Conservation (phyloP, 2,113 vertebrate species). For the Arothron firmamentum region DNA sequence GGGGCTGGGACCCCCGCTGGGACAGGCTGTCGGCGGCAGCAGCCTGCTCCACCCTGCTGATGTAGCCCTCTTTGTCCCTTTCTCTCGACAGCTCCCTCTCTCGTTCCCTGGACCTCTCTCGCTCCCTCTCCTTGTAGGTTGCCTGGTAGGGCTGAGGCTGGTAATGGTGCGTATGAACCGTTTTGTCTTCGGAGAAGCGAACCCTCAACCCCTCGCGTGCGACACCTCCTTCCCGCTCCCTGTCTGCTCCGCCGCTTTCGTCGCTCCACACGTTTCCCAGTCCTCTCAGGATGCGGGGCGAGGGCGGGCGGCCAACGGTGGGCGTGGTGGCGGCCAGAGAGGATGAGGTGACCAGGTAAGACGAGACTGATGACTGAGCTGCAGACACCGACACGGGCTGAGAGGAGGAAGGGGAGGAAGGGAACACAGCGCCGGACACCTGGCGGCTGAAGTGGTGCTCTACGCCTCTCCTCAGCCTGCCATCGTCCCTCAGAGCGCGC, state of each 20-base stretch:
- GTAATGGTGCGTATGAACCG: constrained; percentile 76
- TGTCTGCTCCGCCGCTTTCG: constrained; percentile 57
- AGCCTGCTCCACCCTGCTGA: constrained; percentile 66
- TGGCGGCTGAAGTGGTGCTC: constrained; percentile 76
- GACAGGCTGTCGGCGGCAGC: constrained; percentile 45
- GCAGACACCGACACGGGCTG: constrained; percentile 60
- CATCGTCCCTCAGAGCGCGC: constrained; percentile 84
- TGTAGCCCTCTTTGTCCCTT: constrained; percentile 64
- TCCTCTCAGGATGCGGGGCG: constrained; percentile 71
- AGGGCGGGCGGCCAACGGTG: constrained; percentile 68
- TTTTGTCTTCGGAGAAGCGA: constrained; percentile 80
- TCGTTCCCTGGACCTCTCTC: constrained; percentile 63
- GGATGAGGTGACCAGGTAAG: constrained; percentile 79
- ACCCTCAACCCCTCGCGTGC: constrained; percentile 78
- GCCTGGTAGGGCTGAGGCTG: constrained; percentile 71
- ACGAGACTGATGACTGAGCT: constrained; percentile 70
- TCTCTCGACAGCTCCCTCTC: constrained; percentile 59
- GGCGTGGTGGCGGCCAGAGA: constrained; percentile 76
- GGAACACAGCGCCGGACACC: constrained; percentile 64
- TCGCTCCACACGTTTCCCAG: constrained; percentile 64
- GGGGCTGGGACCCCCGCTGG: constrained; percentile 56
- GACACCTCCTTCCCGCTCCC: constrained; percentile 71
- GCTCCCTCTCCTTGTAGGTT: constrained; percentile 57
- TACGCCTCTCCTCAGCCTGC: constrained; percentile 65
- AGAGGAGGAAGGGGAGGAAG: constrained; percentile 70